Percentiles rank a stretch among this genome's conserved stretches.
phyloP scores from a whole-genome alignment of 2,888 invertebrate species.

The Euclidia mi region DNA sequence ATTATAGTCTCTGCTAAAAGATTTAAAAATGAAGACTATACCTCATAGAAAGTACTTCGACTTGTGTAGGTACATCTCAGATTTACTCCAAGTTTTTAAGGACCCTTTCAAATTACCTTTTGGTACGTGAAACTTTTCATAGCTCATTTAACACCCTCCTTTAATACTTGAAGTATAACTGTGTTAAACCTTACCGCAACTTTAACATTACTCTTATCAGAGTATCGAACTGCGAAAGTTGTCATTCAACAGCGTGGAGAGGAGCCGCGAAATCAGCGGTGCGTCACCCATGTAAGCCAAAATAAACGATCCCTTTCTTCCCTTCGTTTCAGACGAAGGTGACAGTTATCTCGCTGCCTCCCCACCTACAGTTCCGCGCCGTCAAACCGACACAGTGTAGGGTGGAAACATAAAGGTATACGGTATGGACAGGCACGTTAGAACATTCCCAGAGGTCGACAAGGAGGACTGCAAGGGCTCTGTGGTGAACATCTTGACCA shows the following conservation, averaged over 20 bases:
- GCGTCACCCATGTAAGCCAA: slow-evolving; percentile 31
- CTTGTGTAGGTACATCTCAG: too few species aligned
- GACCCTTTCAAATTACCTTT: too few species aligned
- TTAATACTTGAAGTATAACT: background rate
- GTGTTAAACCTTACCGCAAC: slow-evolving; percentile 1
- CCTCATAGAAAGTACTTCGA: too few species aligned
- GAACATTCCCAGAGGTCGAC: too few species aligned
- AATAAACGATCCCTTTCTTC: slow-evolving; percentile 48
- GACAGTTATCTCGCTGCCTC: slow-evolving; percentile 45
- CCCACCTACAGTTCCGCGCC: slow-evolving; percentile 39
- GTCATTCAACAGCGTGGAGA: slow-evolving; percentile 29
- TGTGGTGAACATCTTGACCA: too few species aligned
- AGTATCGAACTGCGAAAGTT: slow-evolving; percentile 17
- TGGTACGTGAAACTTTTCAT: too few species aligned
- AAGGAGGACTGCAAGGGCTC: too few species aligned
- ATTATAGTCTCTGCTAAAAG: too few species aligned
- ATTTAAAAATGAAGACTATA: too few species aligned
- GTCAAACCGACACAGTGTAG: slow-evolving; percentile 33
- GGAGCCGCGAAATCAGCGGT: slow-evolving; percentile 22
- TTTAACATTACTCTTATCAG: slow-evolving; percentile 13
- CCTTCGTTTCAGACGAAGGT: slow-evolving; percentile 28
- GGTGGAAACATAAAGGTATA: slow-evolving; percentile 23
- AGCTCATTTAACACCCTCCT: background rate
- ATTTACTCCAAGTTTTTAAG: too few species aligned
- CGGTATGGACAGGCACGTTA: background rate